Percentiles rank a stretch among this genome's conserved stretches.
Evolutionary conservation across 1,140 invertebrate species (phyloP).

Genomic region (Caenorhabditis elegans): DNA sequence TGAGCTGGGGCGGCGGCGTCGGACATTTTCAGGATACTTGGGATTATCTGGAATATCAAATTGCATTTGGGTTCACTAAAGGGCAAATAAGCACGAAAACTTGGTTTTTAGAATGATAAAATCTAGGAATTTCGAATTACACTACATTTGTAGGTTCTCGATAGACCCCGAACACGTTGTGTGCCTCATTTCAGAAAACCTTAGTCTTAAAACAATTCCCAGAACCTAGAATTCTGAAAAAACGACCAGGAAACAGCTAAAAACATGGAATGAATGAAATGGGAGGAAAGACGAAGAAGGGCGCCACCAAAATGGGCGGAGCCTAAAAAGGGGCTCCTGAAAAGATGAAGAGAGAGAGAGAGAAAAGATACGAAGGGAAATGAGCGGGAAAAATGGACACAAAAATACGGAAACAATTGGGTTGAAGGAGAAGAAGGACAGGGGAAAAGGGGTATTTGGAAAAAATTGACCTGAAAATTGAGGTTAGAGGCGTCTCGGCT

Average conservation of each 20-base stretch:
- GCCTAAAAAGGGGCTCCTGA: background rate
- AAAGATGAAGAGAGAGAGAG: background rate
- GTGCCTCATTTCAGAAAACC: too few species aligned
- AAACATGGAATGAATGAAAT: background rate
- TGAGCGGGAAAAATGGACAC: background rate
- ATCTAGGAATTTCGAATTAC: too few species aligned
- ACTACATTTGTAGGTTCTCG: too few species aligned
- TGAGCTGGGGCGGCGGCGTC: background rate
- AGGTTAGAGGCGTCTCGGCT: too few species aligned
- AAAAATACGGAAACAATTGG: constrained; percentile 5
- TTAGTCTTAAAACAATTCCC: too few species aligned
- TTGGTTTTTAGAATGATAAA: too few species aligned
- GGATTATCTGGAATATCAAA: background rate
- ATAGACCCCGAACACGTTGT: too few species aligned
- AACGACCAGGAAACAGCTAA: background rate
- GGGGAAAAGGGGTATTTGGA: too few species aligned
- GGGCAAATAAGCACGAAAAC: background rate
- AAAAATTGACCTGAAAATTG: background rate
- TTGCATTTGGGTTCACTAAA: too few species aligned
- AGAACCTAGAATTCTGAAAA: too few species aligned
- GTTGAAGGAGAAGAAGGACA: background rate
- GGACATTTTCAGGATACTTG: background rate
- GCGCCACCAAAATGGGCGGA: background rate
- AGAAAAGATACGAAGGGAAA: background rate
- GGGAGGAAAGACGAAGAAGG: background rate